These are phyloP conservation scores for Iguana delicatissima DNA, from an alignment of 2,797 vertebrate species.

Conservation along the genomic window DNA sequence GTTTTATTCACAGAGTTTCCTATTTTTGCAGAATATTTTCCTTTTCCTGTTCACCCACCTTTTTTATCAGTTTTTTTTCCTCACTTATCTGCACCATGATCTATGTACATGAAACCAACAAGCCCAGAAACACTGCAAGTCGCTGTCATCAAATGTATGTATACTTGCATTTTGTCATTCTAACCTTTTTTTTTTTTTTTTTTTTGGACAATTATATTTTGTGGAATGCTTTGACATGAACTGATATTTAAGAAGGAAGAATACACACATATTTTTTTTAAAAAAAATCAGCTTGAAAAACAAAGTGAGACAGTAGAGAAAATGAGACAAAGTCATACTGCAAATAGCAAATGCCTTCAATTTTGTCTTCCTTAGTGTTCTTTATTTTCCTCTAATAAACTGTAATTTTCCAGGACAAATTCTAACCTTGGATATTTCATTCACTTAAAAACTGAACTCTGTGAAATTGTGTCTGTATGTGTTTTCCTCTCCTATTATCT, in stretches of 20 bases:
- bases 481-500: not conserved
- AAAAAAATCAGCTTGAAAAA: not conserved
- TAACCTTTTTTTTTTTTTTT: not conserved
- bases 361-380: not conserved
- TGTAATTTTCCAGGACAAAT: not conserved
- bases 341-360: not conserved
- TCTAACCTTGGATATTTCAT: not conserved
- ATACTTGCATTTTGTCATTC: not conserved
- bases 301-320: not conserved
- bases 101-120: conserved; percentile 1
- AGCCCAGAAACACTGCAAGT: not conserved
- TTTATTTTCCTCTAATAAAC: conserved; percentile 1
- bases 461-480: not conserved
- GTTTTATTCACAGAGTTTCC: not conserved
- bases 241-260: not conserved
- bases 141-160: not conserved
- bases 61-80: conserved; percentile 6
- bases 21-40: conserved; percentile 27
- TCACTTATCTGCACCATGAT: conserved; percentile 2
- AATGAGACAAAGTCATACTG: no score
- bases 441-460: not conserved
- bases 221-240: conserved; percentile 25
- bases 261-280: not conserved
- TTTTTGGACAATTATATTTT: not conserved
- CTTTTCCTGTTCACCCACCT: not conserved